Percentiles rank a stretch among this genome's conserved stretches.
Evolutionary conservation across 2,113 vertebrate genomes (phyloP).

Genomic region (Cyanoderma ruficeps): DNA sequence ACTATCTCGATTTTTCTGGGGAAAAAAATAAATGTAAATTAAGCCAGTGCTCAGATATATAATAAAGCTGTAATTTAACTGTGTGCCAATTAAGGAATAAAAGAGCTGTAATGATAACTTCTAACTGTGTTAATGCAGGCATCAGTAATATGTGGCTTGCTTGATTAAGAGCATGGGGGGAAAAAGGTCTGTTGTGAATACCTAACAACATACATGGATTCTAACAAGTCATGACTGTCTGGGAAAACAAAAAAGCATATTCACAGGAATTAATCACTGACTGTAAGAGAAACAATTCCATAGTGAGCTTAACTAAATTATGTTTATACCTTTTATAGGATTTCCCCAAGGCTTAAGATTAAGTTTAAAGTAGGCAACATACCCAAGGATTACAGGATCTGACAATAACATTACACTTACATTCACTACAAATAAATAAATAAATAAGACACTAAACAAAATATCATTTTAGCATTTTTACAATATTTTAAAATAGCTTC

Average conservation of each 20-base stretch:
- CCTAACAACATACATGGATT: neutral
- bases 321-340: neutral
- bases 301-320: neutral
- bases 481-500: neutral
- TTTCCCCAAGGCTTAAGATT: neutral
- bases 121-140: neutral
- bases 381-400: neutral
- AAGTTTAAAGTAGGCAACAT: neutral
- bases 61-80: neutral
- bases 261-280: neutral
- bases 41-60: neutral
- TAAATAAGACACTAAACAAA: neutral
- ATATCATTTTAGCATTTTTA: neutral
- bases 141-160: neutral
- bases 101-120: neutral
- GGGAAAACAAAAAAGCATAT: neutral
- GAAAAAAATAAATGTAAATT: constrained; percentile 17
- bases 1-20: constrained; percentile 98
- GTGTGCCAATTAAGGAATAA: neutral
- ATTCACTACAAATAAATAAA: neutral
- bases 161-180: neutral
- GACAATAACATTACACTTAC: neutral
- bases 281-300: neutral
- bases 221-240: neutral
- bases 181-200: neutral